These are phyloP conservation scores for Trichogramma evanescens DNA, from an alignment of 2,888 invertebrate genomes.

Conservation along the genomic window DNA sequence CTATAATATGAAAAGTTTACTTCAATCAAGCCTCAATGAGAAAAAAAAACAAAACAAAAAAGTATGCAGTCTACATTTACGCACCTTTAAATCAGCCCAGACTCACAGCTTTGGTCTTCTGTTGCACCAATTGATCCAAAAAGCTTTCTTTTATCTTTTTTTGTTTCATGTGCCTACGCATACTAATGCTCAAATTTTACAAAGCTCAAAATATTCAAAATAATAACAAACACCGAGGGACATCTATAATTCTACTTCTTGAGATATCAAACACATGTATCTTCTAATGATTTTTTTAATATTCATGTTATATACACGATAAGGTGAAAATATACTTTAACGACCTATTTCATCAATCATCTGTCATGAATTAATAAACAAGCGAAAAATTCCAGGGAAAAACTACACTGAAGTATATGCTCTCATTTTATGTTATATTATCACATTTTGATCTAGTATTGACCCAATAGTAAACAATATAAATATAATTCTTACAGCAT, in stretches of 20 bases:
- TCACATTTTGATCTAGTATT: no score
- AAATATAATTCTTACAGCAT: not conserved
- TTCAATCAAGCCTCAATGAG: conserved; percentile 15
- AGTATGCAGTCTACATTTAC: conserved; percentile 22
- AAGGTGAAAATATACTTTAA: no score
- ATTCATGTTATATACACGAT: no score
- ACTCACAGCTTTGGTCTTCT: conserved; percentile 20
- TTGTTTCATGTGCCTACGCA: not conserved
- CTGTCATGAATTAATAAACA: no score
- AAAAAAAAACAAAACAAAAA: conserved; percentile 13
- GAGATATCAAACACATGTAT: no score
- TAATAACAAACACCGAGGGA: no score
- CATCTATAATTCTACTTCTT: no score
- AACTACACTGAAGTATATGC: conserved; percentile 15
- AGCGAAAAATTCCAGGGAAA: not conserved
- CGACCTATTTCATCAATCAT: no score
- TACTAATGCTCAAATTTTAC: no score
- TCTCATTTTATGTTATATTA: not conserved
- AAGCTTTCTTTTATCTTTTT: conserved; percentile 5
- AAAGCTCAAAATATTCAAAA: no score
- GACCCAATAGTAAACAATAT: not conserved
- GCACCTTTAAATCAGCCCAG: conserved; percentile 23
- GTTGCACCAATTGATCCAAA: conserved; percentile 16
- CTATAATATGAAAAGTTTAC: conserved; percentile 4
- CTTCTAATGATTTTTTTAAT: no score